Conservation (phyloP, 2,888 invertebrate genomes). For the Pilophorus perplexus region DNA sequence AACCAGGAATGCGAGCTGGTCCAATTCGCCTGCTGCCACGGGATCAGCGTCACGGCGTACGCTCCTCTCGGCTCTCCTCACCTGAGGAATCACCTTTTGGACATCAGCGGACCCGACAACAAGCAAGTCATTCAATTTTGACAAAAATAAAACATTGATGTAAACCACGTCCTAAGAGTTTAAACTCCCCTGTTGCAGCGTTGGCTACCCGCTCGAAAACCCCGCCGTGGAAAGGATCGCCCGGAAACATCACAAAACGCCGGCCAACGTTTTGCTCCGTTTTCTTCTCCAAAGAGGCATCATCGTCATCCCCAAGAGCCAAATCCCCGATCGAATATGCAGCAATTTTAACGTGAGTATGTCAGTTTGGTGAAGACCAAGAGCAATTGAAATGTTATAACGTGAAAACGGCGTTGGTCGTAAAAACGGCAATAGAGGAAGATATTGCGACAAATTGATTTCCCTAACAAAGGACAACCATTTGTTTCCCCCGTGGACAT, state of each 20-base stretch:
- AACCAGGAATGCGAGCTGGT: constrained; percentile 55
- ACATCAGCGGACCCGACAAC: constrained; percentile 16
- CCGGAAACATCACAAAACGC: constrained; percentile 59
- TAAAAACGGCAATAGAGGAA: too few species aligned
- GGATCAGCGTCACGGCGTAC: constrained; percentile 72
- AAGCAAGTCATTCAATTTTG: constrained; percentile 3
- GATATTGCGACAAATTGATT: too few species aligned
- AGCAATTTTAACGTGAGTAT: constrained; percentile 62
- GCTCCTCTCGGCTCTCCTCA: constrained; percentile 72
- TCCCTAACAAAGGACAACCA: too few species aligned
- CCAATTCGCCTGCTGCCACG: constrained; percentile 55
- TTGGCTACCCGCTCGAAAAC: constrained; percentile 58
- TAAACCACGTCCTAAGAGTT: too few species aligned
- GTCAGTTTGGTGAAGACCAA: too few species aligned
- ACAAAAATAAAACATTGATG: not conserved
- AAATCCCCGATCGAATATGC: constrained; percentile 64
- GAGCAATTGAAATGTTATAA: too few species aligned
- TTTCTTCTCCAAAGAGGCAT: constrained; percentile 64
- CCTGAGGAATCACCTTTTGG: constrained; percentile 1
- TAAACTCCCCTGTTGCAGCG: constrained; percentile 48
- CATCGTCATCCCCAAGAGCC: constrained; percentile 74
- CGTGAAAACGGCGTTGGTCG: too few species aligned
- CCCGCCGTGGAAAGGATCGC: constrained; percentile 60
- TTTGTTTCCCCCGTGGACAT: too few species aligned
- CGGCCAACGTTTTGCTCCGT: constrained; percentile 68